A percentile compares a stretch with the other conserved stretches of the same genome.
Evolutionary conservation across 1,140 invertebrate species (phyloP).

Genomic region (Chrysomallon squamiferum): DNA sequence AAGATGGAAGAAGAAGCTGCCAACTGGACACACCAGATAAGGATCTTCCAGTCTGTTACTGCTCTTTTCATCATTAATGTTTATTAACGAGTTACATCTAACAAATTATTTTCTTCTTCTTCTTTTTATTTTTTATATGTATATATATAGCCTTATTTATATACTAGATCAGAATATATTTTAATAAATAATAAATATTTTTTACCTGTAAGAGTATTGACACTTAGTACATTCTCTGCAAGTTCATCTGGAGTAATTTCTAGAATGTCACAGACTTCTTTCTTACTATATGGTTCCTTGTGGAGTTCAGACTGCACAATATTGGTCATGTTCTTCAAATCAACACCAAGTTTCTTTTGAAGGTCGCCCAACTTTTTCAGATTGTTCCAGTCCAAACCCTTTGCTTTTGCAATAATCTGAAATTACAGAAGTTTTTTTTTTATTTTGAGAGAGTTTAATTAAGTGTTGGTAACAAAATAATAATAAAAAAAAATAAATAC

Average conservation of each 20-base stretch:
- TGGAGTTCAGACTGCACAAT: slow-evolving; percentile 74
- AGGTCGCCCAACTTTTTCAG: slow-evolving; percentile 73
- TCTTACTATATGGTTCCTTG: slow-evolving; percentile 75
- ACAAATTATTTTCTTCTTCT: too few relatives aligned
- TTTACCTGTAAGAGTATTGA: slow-evolving; percentile 71
- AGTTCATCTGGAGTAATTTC: slow-evolving; percentile 72
- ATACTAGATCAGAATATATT: too few relatives aligned
- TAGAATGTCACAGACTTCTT: slow-evolving; percentile 77
- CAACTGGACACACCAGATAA: too few relatives aligned
- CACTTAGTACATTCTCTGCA: slow-evolving; percentile 71
- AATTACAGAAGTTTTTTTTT: not conserved
- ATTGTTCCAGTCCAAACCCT: slow-evolving; percentile 71
- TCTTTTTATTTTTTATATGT: too few relatives aligned
- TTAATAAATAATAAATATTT: too few relatives aligned
- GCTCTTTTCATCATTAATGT: not conserved
- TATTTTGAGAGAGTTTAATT: not conserved
- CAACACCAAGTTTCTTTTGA: slow-evolving; percentile 71
- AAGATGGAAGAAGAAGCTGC: too few relatives aligned
- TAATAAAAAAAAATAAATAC: too few relatives aligned
- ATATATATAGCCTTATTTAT: too few relatives aligned
- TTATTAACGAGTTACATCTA: too few relatives aligned
- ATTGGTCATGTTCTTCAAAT: slow-evolving; percentile 74
- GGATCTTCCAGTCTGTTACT: too few relatives aligned
- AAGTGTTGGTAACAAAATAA: too few relatives aligned
- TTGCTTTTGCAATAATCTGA: slow-evolving; percentile 69